Evolutionary conservation across 2,113 vertebrate species (phyloP).

Genomic region (Neotoma lepida): DNA sequence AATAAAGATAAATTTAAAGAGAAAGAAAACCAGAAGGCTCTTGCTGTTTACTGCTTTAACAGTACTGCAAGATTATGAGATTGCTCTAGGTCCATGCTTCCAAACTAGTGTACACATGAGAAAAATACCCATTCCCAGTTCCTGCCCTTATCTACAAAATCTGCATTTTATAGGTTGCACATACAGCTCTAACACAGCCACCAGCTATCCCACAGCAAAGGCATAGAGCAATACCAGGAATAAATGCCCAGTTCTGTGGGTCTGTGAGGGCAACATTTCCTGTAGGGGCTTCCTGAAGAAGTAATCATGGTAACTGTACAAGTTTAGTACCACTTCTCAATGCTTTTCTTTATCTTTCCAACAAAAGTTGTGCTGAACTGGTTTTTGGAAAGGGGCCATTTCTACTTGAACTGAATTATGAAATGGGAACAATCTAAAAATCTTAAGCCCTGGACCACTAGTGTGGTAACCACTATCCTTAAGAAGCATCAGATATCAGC

Average conservation of each 20-base stretch:
- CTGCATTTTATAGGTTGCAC: neutral
- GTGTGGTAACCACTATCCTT: neutral
- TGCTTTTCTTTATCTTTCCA: conserved; percentile 17
- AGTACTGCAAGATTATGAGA: conserved; percentile 3
- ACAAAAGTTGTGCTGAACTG: conserved; percentile 22
- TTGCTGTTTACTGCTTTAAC: neutral
- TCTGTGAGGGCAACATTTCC: neutral
- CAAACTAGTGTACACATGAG: neutral
- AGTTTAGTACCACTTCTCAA: neutral
- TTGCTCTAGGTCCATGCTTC: neutral
- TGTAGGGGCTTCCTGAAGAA: neutral
- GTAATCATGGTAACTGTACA: neutral
- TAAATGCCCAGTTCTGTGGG: neutral
- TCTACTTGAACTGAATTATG: neutral
- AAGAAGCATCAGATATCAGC: neutral
- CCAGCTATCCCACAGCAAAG: neutral
- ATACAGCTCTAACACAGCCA: neutral
- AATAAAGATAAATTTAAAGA: neutral
- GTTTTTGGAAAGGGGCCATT: neutral
- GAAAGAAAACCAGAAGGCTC: neutral
- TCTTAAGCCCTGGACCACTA: neutral
- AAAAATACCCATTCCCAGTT: neutral
- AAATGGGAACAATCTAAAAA: neutral
- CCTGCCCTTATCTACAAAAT: neutral
- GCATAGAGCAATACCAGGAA: neutral